A percentile compares a stretch with the other conserved stretches of the same genome.
Evolutionary conservation across 2,113 vertebrate species (phyloP).

Genomic region (Piaya cayana): DNA sequence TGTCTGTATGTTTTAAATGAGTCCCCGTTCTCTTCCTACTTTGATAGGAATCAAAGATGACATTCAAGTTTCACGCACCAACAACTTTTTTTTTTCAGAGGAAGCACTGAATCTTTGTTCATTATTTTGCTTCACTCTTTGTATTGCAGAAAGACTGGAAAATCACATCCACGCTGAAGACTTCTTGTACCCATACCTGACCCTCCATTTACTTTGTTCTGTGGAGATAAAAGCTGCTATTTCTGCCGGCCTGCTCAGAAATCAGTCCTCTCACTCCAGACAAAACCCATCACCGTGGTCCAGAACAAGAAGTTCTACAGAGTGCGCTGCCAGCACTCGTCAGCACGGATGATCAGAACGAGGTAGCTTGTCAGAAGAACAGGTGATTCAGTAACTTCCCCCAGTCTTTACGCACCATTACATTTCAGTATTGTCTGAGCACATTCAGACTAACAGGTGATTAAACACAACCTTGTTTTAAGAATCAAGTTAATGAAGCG

Average conservation of each 20-base stretch:
- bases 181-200: background rate
- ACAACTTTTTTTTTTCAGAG: background rate
- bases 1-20: background rate
- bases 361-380: background rate
- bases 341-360: background rate
- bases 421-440: background rate
- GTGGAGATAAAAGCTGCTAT: background rate
- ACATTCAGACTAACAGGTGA: background rate
- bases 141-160: background rate
- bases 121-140: background rate
- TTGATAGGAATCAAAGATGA: background rate
- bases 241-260: background rate
- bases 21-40: background rate
- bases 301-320: background rate
- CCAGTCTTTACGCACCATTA: background rate
- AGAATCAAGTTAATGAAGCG: background rate
- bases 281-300: background rate
- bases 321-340: background rate
- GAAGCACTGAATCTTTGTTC: background rate
- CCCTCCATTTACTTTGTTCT: background rate
- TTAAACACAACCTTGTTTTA: constrained; percentile 22
- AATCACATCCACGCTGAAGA: background rate
- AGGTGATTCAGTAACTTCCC: constrained; percentile 6
- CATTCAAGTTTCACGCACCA: background rate
- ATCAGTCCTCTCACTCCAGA: background rate